These are phyloP conservation scores for Reticulitermes lucifugus DNA, from an alignment of 2,888 invertebrate species.

Conservation along the genomic window DNA sequence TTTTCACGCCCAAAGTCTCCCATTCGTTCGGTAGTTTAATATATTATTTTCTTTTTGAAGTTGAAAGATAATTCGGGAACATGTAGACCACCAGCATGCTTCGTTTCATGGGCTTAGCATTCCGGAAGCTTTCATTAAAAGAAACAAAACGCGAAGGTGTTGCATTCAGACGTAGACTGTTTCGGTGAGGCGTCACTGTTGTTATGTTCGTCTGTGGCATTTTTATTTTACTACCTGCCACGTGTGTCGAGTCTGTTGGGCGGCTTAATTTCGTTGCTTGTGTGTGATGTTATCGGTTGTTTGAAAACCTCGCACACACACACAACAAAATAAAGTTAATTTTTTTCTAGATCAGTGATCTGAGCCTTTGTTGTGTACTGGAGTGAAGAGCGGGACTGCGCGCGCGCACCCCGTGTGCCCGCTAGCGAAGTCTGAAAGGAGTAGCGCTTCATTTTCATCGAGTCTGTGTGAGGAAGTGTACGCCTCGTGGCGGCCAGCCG, in stretches of 20 bases:
- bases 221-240: background rate
- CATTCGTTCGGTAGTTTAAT: too few species aligned
- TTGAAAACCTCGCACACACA: background rate
- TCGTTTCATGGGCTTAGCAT: too few species aligned
- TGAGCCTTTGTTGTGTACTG: background rate
- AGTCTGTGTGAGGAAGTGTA: background rate
- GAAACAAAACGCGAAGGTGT: too few species aligned
- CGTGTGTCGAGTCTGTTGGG: background rate
- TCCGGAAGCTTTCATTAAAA: too few species aligned
- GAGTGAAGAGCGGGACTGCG: background rate
- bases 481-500: slow-evolving; percentile 1
- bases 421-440: background rate
- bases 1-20: too few species aligned
- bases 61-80: too few species aligned
- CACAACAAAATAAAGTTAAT: background rate
- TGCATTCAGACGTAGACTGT: too few species aligned
- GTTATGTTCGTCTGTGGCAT: background rate
- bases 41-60: too few species aligned
- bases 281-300: slow-evolving; percentile 2
- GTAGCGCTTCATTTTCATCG: slow-evolving; percentile 15
- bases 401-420: background rate
- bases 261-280: background rate
- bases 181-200: too few species aligned
- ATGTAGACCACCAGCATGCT: too few species aligned
- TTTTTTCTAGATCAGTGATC: slow-evolving; percentile 10